Evolutionary conservation across 2,888 invertebrate species (phyloP).

Genomic region (Eremobia ochroleuca): DNA sequence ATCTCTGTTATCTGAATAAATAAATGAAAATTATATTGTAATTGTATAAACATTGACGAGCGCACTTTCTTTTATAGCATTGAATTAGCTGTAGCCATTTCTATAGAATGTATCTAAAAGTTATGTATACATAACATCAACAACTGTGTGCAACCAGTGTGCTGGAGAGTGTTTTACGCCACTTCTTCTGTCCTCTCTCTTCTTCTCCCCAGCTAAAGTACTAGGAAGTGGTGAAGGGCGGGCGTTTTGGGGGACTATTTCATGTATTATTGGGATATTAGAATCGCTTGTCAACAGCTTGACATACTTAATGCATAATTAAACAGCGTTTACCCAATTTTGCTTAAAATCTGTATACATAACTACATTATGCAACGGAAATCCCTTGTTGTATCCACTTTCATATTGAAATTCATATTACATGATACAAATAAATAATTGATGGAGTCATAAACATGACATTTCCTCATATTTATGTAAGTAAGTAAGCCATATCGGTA

Average conservation of each 20-base stretch:
- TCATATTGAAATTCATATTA: constrained; percentile 50
- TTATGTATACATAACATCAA: neutral
- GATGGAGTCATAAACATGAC: constrained; percentile 28
- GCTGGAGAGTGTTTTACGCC: neutral
- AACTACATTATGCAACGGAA: constrained; percentile 41
- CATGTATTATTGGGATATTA: neutral
- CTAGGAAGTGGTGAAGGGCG: too few relatives aligned
- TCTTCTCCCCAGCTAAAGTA: neutral
- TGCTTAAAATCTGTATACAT: constrained; percentile 13
- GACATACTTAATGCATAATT: constrained; percentile 16
- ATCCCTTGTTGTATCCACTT: constrained; percentile 45
- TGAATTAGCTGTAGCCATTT: neutral
- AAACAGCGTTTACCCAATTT: constrained; percentile 28
- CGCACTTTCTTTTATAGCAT: neutral
- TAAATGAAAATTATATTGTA: too few relatives aligned
- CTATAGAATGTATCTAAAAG: neutral
- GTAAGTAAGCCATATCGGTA: constrained; percentile 29
- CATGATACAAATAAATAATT: constrained; percentile 44
- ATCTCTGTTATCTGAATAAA: too few relatives aligned
- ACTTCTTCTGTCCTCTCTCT: too few relatives aligned
- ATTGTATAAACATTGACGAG: neutral
- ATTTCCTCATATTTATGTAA: constrained; percentile 54
- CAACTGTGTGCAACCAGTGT: neutral
- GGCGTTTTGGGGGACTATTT: neutral
- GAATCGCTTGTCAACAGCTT: neutral